Evolutionary conservation across 2,797 vertebrate genomes (phyloP).

Genomic region (Intellagama lesueurii): DNA sequence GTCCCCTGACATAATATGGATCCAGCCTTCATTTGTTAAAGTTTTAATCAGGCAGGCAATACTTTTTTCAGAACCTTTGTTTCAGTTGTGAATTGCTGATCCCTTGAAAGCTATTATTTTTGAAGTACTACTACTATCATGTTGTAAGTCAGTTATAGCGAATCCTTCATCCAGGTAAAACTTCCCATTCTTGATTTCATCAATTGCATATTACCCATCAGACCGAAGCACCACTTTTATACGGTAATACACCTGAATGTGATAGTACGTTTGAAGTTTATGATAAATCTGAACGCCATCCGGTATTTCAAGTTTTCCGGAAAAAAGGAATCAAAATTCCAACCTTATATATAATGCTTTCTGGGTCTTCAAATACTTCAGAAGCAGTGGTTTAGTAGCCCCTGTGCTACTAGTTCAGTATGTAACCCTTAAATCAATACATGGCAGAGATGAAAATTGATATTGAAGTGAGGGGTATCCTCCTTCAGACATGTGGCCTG

Average conservation of each 20-base stretch:
- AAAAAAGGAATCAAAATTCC: no score
- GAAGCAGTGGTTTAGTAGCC: background rate
- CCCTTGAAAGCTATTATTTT: background rate
- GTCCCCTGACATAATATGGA: no score
- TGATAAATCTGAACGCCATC: background rate
- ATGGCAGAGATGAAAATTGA: background rate
- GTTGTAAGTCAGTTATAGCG: background rate
- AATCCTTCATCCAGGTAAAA: background rate
- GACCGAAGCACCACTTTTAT: background rate
- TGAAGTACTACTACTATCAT: background rate
- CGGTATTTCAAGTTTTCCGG: background rate
- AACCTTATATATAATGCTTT: background rate
- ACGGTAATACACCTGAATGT: background rate
- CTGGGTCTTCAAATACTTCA: constrained; percentile 1
- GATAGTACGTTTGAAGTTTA: background rate
- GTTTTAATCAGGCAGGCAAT: no score
- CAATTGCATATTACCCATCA: no score
- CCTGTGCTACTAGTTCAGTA: background rate
- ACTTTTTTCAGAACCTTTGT: no score
- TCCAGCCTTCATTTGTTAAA: no score
- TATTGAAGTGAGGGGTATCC: background rate
- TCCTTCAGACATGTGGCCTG: background rate
- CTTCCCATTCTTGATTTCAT: background rate
- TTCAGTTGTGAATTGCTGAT: no score
- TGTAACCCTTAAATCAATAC: background rate